phyloP scores from a whole-genome alignment of 2,888 invertebrate genomes.

The Luperina testacea region DNA sequence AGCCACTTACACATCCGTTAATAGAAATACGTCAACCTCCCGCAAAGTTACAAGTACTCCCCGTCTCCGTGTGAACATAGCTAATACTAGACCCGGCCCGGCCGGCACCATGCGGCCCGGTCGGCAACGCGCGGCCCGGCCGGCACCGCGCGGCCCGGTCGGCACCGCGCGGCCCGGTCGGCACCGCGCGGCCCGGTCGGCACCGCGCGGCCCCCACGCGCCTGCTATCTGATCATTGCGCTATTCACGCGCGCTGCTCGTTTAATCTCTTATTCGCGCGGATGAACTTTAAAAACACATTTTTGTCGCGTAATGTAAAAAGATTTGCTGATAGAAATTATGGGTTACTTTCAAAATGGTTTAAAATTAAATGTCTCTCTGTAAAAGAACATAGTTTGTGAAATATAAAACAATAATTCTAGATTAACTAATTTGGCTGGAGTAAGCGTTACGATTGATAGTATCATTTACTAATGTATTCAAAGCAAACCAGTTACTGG shows the following conservation, averaged over 20 bases:
- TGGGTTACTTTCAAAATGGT: conserved; percentile 12
- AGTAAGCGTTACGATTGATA: conserved; percentile 12
- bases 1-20: conserved; percentile 16
- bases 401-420: conserved; percentile 27
- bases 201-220: conserved; percentile 2
- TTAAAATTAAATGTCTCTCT: conserved; percentile 10
- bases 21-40: conserved; percentile 8
- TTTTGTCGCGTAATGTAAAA: conserved; percentile 62
- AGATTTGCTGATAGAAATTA: conserved; percentile 21
- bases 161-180: not conserved
- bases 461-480: conserved; percentile 25
- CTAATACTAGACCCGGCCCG: not conserved
- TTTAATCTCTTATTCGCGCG: conserved; percentile 68
- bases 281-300: conserved; percentile 65
- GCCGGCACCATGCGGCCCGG: not conserved
- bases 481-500: conserved; percentile 28
- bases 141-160: not conserved
- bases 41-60: conserved; percentile 7
- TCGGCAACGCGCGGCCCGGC: not conserved
- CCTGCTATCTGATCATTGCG: conserved; percentile 48
- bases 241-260: conserved; percentile 57
- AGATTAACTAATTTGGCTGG: conserved; percentile 14
- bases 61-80: conserved; percentile 22
- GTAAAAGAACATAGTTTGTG: not conserved
- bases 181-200: not conserved